A percentile compares a stretch with the other conserved stretches of the same genome.
phyloP scores from a whole-genome alignment of 1,140 invertebrate species.

The Streblospio benedicti region DNA sequence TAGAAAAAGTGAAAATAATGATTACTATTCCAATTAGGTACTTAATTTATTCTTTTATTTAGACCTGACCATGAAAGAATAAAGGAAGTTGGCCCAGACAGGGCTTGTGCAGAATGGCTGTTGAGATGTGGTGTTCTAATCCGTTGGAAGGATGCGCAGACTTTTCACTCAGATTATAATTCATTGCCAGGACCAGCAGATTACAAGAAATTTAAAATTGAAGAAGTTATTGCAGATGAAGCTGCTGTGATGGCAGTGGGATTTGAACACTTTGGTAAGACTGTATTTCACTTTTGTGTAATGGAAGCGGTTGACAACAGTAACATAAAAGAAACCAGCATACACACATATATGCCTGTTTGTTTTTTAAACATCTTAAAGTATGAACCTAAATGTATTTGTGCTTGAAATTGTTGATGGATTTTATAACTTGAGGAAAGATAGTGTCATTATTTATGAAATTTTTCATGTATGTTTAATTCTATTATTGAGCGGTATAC shows the following conservation, averaged over 20 bases:
- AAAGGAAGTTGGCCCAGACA: slow-evolving; percentile 67
- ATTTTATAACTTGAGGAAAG: background rate
- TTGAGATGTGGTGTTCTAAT: slow-evolving; percentile 69
- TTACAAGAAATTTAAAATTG: slow-evolving; percentile 48
- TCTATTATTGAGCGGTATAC: no score
- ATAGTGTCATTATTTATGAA: background rate
- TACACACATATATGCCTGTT: background rate
- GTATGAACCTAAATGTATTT: background rate
- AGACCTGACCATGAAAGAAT: slow-evolving; percentile 62
- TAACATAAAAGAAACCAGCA: background rate
- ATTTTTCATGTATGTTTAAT: background rate
- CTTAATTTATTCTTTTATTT: no score
- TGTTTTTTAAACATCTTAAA: background rate
- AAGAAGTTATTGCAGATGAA: slow-evolving; percentile 66
- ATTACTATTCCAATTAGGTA: no score
- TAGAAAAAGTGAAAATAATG: no score
- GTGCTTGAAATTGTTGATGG: background rate
- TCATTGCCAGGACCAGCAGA: slow-evolving; percentile 51
- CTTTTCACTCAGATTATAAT: slow-evolving; percentile 63
- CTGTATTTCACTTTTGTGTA: background rate
- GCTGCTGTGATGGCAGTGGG: slow-evolving; percentile 68
- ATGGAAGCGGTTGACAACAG: background rate
- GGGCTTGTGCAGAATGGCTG: slow-evolving; percentile 85
- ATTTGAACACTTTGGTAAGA: slow-evolving; percentile 66
- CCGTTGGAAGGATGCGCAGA: slow-evolving; percentile 54